A percentile compares a stretch with the other conserved stretches of the same genome.
phyloP scores from a whole-genome alignment of 2,797 vertebrate species.

The Luscinia megarhynchos region DNA sequence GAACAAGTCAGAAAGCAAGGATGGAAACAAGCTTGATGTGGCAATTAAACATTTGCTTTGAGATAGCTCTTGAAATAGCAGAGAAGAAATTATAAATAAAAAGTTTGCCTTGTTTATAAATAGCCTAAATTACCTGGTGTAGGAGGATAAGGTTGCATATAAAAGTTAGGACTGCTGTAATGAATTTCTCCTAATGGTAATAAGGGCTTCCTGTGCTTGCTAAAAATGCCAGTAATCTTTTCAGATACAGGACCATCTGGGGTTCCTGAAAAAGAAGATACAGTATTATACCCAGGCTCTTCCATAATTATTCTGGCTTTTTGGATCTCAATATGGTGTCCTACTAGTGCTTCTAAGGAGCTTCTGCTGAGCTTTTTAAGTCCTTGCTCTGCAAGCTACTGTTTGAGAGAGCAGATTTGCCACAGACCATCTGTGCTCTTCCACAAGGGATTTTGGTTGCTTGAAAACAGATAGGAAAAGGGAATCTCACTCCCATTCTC shows the following conservation, averaged over 20 bases:
- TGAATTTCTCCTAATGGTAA: neutral
- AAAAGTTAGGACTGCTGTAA: neutral
- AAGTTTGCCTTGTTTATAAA: neutral
- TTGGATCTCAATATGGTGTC: neutral
- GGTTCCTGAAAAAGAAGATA: neutral
- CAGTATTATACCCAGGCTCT: neutral
- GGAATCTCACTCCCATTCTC: neutral
- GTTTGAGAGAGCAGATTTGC: neutral
- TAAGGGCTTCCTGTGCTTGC: neutral
- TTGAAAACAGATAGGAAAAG: conserved; percentile 7
- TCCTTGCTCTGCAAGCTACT: neutral
- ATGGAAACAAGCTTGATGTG: neutral
- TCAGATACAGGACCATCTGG: neutral
- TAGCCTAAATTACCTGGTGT: neutral
- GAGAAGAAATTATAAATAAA: neutral
- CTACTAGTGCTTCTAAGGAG: neutral
- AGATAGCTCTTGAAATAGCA: neutral
- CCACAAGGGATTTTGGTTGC: neutral
- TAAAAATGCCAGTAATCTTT: neutral
- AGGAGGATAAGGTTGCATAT: neutral
- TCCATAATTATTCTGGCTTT: neutral
- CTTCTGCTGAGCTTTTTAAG: neutral
- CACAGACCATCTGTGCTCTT: conserved; percentile 7
- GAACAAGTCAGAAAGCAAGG: neutral
- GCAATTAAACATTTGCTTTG: neutral